Percentiles rank a stretch among this genome's conserved stretches.
These are phyloP conservation scores for Prosopocoilus inquinatus DNA, from an alignment of 2,888 invertebrate species.

Conservation along the genomic window DNA sequence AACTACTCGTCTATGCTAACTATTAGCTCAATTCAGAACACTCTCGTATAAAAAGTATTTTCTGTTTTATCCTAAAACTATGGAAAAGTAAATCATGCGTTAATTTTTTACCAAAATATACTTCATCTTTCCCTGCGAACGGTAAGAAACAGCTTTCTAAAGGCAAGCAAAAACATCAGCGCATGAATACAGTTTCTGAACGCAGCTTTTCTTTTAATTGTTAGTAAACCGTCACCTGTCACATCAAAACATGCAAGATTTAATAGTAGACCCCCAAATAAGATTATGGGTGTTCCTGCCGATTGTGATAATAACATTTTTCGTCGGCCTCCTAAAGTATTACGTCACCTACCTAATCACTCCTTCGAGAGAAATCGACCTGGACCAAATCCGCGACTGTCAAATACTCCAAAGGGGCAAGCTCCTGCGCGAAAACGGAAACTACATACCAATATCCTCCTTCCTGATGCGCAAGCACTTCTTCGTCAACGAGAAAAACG, in stretches of 20 bases:
- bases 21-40: no score
- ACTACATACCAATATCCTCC: conserved; percentile 83
- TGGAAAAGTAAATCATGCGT: no score
- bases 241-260: conserved; percentile 54
- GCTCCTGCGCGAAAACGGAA: conserved; percentile 91
- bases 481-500: conserved; percentile 85
- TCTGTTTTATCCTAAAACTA: no score
- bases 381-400: conserved; percentile 89
- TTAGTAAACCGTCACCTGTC: not conserved
- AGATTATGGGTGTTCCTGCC: conserved; percentile 98
- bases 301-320: conserved; percentile 96
- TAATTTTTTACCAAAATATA: no score
- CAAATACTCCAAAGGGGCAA: conserved; percentile 92
- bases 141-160: not conserved
- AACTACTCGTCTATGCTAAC: no score
- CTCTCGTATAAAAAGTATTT: no score
- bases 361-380: conserved; percentile 85
- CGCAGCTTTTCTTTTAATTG: not conserved
- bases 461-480: conserved; percentile 88
- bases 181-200: not conserved
- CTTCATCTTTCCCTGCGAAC: no score
- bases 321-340: conserved; percentile 95
- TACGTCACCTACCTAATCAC: conserved; percentile 94
- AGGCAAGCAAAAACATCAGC: not conserved
- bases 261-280: conserved; percentile 94